These are phyloP conservation scores for Thaleichthys pacificus DNA, from an alignment of 2,797 vertebrate species.

Conservation along the genomic window DNA sequence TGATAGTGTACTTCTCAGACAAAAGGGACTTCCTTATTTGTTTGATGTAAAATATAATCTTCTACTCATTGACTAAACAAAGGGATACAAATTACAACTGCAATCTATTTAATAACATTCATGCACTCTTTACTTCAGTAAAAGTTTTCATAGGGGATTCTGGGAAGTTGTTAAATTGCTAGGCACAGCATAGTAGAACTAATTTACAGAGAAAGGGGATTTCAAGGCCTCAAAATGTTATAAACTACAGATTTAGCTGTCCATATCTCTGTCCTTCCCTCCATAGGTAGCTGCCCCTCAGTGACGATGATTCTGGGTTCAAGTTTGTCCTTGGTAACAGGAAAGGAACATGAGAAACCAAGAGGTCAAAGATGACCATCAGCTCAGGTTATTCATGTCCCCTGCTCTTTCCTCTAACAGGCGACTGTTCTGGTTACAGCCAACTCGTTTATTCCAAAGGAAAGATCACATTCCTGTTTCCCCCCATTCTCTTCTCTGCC, in stretches of 20 bases:
- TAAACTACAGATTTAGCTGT: neutral
- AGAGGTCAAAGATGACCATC: conserved; percentile 15
- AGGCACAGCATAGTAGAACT: neutral
- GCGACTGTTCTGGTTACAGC: conserved; percentile 4
- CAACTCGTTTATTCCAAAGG: neutral
- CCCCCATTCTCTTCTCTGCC: neutral
- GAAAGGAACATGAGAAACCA: conserved; percentile 12
- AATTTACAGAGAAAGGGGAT: neutral
- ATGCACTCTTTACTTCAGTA: neutral
- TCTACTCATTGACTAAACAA: neutral
- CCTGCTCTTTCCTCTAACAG: conserved; percentile 9
- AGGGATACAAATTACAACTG: neutral
- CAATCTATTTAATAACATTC: neutral
- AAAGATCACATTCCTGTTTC: neutral
- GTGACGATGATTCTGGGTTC: too few relatives aligned
- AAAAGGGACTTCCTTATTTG: neutral
- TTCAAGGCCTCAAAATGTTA: neutral
- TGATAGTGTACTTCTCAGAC: conserved; percentile 14
- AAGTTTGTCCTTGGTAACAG: neutral
- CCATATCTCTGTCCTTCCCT: neutral
- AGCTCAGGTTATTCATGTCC: conserved; percentile 24
- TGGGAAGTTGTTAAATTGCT: neutral
- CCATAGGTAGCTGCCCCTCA: too few relatives aligned
- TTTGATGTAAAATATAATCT: neutral
- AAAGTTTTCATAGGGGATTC: neutral